These are phyloP conservation scores for Sander vitreus DNA, from an alignment of 2,113 vertebrate species.

Conservation along the genomic window DNA sequence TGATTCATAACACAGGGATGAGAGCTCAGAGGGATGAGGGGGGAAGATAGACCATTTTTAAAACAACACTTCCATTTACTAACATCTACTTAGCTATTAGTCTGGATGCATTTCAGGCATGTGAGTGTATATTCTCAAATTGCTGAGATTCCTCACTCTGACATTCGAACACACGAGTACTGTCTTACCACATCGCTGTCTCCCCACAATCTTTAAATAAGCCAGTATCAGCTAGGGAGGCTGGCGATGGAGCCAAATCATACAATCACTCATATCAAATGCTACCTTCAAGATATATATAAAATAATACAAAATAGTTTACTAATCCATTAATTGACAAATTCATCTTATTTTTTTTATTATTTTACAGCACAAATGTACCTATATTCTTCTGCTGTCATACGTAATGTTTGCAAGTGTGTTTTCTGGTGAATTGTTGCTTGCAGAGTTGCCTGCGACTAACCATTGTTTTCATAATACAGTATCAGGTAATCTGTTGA, in stretches of 20 bases:
- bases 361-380: no score
- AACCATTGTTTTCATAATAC: neutral
- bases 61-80: conserved; percentile 51
- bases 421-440: neutral
- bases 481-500: neutral
- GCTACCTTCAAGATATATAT: neutral
- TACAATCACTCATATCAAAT: neutral
- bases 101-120: conserved; percentile 18
- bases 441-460: neutral
- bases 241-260: neutral
- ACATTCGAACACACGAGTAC: neutral
- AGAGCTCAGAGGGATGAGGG: conserved; percentile 20
- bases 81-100: conserved; percentile 37
- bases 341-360: no score
- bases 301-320: neutral
- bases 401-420: neutral
- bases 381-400: no score
- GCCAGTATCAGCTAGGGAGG: neutral
- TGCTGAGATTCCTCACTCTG: conserved; percentile 42
- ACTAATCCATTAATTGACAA: no score
- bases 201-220: neutral
- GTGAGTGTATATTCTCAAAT: conserved; percentile 42
- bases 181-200: neutral
- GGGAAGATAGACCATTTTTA: conserved; percentile 20
- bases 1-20: conserved; percentile 48